Base-by-base conservation (phyloP, 92 coral and sea anemone genomes). In the Porites evermanni region DNA sequence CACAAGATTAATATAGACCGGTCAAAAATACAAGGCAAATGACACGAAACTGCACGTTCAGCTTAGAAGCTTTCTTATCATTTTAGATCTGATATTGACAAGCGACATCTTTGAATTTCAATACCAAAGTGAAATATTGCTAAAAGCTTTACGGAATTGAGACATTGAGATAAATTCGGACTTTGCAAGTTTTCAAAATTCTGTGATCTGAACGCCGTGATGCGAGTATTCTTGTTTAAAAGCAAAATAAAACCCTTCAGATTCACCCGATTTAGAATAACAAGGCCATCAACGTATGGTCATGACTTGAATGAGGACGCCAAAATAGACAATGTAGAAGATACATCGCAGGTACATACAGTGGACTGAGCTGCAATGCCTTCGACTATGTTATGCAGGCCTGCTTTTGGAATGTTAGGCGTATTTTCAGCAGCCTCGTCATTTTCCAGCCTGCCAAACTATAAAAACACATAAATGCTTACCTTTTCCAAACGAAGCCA, bases 51-150 rank as follows among this genome's bases (percentile, higher is more conserved):
- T 53, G 53, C 60, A 74, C 58, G 21, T 74, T 52, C 47, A 3
- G 47, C 47, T 38, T 24, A 24, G 64, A 56, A 21, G 38, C 78
- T 53, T 53, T 74, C 64, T 74, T 74, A 74, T 74, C 78, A 7
- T 20, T 74, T 74, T 19, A n/a, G n/a, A 2, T 61, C 64, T 52
- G 64, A 74, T 53, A 74, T 53, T 74, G 78, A 74, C 78, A 74
- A 21, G 64, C 78, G 64, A 74, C 64, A 24, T 74, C 64, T 74
- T 52, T 20, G 65, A 74, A 67, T 67, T 67, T 21, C 72, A 67
- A 67, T 67, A 67, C 72, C 72, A 67, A 24, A 53, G 17, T 53
- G 64, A 21, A 74, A 74, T 74, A 74, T 74, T 64, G 54, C 64
- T 53, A 53, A 20, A 72, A 53, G 78, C 26, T 64, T 53, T 17